phyloP scores from a whole-genome alignment of 2,797 vertebrate species.

The Cynodonichthys magdalenae region DNA sequence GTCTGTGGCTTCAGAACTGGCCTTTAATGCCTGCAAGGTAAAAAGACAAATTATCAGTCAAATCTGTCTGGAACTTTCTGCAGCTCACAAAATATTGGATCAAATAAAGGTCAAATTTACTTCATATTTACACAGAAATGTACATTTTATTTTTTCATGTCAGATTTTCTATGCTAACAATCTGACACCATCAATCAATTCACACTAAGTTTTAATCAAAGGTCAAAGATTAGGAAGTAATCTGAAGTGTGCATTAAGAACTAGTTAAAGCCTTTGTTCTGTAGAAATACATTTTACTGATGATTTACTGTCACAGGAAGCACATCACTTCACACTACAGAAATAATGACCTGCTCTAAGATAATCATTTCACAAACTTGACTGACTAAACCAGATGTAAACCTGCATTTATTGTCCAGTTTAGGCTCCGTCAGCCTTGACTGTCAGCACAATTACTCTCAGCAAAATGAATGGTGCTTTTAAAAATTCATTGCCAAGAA shows the following conservation, averaged over 20 bases:
- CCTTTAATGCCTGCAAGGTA: conserved; percentile 86
- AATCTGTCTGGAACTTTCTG: background rate
- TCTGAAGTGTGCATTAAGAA: too few relatives aligned
- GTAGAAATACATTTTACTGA: too few relatives aligned
- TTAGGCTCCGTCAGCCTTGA: conserved; percentile 19
- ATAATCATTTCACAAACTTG: conserved; percentile 14
- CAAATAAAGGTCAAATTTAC: background rate
- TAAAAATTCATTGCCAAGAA: conserved; percentile 34
- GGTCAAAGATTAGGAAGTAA: too few relatives aligned
- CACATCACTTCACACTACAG: background rate
- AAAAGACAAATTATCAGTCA: background rate
- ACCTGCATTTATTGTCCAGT: background rate
- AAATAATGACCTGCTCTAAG: background rate
- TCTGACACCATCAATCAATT: too few relatives aligned
- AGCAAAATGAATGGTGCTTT: conserved; percentile 15
- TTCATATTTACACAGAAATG: too few relatives aligned
- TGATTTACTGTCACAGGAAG: background rate
- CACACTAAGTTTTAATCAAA: too few relatives aligned
- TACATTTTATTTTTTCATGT: too few relatives aligned
- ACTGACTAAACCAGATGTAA: conserved; percentile 19
- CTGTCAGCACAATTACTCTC: conserved; percentile 7
- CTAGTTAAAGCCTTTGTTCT: too few relatives aligned
- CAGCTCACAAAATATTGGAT: background rate
- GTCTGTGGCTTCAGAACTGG: conserved; percentile 91
- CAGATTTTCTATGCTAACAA: too few relatives aligned